Evolutionary conservation across 1,140 invertebrate species (phyloP).

Genomic region (Drosophila sechellia): DNA sequence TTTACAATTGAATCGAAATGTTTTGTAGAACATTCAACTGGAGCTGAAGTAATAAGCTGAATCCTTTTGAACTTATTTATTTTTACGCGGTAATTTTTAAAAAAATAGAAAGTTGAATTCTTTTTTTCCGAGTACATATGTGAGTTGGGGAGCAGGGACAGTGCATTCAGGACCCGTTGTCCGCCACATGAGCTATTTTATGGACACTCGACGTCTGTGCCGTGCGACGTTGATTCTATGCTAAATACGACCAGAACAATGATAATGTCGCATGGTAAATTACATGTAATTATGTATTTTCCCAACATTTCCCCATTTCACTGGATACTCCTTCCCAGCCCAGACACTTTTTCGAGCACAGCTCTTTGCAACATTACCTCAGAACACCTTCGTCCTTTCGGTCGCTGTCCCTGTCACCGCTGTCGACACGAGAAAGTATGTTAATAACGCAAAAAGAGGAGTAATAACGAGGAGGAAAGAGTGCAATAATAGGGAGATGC

Average conservation of each 20-base stretch:
- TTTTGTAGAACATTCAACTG: too few species aligned
- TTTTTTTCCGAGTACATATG: background rate
- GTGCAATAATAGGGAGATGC: constrained; percentile 9
- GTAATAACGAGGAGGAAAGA: constrained; percentile 2
- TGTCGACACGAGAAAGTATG: constrained; percentile 15
- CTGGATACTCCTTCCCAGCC: constrained; percentile 27
- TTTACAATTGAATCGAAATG: too few species aligned
- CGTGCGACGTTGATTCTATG: constrained; percentile 61
- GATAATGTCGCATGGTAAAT: constrained; percentile 83
- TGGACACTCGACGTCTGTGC: constrained; percentile 8
- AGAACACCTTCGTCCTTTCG: constrained; percentile 41
- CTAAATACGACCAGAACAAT: constrained; percentile 75
- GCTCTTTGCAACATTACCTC: constrained; percentile 37
- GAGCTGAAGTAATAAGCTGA: too few species aligned
- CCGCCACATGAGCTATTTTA: constrained; percentile 20
- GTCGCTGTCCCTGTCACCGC: constrained; percentile 21
- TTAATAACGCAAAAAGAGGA: constrained; percentile 36
- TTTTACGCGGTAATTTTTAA: too few species aligned
- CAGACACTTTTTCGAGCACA: background rate
- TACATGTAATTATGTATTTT: constrained; percentile 83
- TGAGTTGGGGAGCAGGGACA: constrained; percentile 27
- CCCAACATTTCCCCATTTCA: constrained; percentile 25
- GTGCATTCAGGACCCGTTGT: constrained; percentile 49
- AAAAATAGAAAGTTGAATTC: background rate
- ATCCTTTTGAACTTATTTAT: too few species aligned